Conservation (phyloP, 1,140 invertebrate species). For the Zaprionus tsacasi region DNA sequence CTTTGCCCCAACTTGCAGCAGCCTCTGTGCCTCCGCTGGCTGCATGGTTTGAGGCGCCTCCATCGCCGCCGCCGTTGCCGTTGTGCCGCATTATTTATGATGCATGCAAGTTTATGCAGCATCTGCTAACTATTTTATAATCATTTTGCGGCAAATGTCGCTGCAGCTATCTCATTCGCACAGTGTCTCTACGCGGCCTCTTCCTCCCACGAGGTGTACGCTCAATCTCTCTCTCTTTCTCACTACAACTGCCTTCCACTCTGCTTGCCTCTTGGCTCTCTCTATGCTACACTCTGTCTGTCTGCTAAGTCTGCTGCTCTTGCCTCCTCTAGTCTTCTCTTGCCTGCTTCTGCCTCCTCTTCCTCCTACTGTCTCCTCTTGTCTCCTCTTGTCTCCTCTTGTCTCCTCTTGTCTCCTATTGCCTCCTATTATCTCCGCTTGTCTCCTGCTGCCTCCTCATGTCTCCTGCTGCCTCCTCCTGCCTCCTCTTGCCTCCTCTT, state of each 20-base stretch:
- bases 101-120: constrained; percentile 81
- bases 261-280: background rate
- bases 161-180: background rate
- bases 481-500: too few relatives aligned
- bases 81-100: constrained; percentile 74
- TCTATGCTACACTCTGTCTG: too few relatives aligned
- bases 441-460: background rate
- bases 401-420: too few relatives aligned
- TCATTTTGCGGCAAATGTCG: constrained; percentile 55
- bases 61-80: constrained; percentile 51
- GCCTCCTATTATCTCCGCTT: too few relatives aligned
- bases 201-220: background rate
- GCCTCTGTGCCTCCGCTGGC: background rate
- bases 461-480: too few relatives aligned
- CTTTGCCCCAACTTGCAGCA: background rate
- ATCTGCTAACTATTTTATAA: constrained; percentile 82
- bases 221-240: background rate
- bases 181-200: background rate
- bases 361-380: too few relatives aligned
- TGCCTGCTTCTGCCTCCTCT: too few relatives aligned
- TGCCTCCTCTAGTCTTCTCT: too few relatives aligned
- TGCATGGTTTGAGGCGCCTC: constrained; percentile 69
- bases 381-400: background rate
- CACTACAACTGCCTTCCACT: background rate
- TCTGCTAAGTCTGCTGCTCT: background rate